Percentiles rank a stretch among this genome's conserved stretches.
Conservation (phyloP, 2,888 invertebrate genomes). For the Tenthredo distinguenda region DNA sequence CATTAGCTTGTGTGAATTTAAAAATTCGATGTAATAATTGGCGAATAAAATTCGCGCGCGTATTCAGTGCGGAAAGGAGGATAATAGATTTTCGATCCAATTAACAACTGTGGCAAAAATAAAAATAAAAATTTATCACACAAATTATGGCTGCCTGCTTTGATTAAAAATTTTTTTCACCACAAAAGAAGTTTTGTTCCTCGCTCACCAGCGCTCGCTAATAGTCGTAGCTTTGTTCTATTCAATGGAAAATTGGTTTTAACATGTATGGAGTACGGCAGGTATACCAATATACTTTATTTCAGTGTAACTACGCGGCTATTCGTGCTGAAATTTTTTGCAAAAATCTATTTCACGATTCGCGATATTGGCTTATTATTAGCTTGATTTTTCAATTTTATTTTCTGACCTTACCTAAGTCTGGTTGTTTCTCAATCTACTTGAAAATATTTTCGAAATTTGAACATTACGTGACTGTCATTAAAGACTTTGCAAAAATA, state of each 20-base stretch:
- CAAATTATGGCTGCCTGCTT: too few relatives aligned
- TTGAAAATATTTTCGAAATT: too few relatives aligned
- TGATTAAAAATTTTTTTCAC: too few relatives aligned
- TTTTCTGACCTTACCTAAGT: too few relatives aligned
- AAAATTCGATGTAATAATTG: neutral
- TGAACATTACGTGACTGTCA: too few relatives aligned
- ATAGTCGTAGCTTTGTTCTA: neutral
- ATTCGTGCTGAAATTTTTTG: neutral
- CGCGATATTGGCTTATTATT: neutral
- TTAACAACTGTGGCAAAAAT: too few relatives aligned
- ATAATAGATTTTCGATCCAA: neutral
- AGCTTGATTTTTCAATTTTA: neutral
- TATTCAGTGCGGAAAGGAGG: neutral
- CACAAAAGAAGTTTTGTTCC: too few relatives aligned
- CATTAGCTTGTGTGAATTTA: neutral
- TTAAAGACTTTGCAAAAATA: too few relatives aligned
- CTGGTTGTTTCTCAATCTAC: too few relatives aligned
- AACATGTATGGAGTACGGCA: too few relatives aligned
- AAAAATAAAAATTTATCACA: too few relatives aligned
- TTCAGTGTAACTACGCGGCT: neutral
- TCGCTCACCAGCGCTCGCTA: too few relatives aligned
- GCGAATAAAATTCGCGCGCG: neutral
- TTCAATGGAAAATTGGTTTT: neutral
- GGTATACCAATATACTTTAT: neutral
- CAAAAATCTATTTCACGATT: neutral